Base-by-base conservation (phyloP, 2,113 vertebrate species). In the Paraplagusia blochii region DNA sequence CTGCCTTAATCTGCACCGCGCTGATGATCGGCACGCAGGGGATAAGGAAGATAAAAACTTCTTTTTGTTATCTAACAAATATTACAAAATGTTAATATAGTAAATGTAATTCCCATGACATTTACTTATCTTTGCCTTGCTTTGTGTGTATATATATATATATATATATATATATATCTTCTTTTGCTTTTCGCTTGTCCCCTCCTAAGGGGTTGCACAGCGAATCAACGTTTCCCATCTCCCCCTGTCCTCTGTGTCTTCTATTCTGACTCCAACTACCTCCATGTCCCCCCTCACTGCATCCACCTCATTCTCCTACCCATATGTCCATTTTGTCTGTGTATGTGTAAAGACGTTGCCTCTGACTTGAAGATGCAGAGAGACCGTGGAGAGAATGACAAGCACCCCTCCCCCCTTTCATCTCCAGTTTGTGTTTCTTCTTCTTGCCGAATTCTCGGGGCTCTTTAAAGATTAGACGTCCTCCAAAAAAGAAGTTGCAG, bases 71-170 rank as follows among this genome's bases (percentile, higher is more conserved):
- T 73, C 65, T 76, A 8, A 9, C 36, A 65, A 72, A 56, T 53
- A 63, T 68, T 74, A 78, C 69, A 81, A 85, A n/a, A 83, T 76
- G 69, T 60, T 68, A 46, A 58, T 42, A 18, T 57, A 29, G 50
- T 64, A 76, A 71, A 80, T 64, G 63, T 45, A 59, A 74, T 77
- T 79, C 69, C 54, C 7, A 42, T 36, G 47, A 49, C 35, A 63
- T 53, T 74, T 76, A 65, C 76, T 69, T 77, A 81, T 80, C 75
- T 57, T 36, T 5, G n/a, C 47, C 39, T 44, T 34, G 45, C 63
- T 16, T 19, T 29, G 3, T 29, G 6, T 29, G 2, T 29, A 29
- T 29, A 29, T 29, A 29, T 29, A 29, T 29, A 29, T 29, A 29
- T 29, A 29, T 29, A 29, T 29, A 29, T 29, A 29, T 29, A 29